These are phyloP conservation scores for Tinamus guttatus DNA, from an alignment of 2,113 vertebrate species.

Conservation along the genomic window DNA sequence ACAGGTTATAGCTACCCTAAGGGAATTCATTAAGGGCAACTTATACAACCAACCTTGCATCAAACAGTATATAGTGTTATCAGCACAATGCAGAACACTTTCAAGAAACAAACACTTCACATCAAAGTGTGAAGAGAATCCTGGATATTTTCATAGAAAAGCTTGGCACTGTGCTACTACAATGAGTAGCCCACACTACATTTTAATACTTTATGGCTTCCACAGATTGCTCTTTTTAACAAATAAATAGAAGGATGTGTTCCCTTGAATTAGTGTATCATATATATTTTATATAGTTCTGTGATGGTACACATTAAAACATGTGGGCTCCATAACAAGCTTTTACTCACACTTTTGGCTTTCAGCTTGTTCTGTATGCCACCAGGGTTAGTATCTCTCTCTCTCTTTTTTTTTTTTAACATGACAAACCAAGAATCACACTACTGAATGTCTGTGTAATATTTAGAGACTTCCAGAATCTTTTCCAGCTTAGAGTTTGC, in stretches of 20 bases:
- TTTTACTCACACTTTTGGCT: not conserved
- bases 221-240: too few relatives aligned
- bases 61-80: not conserved
- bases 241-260: not conserved
- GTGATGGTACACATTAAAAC: not conserved
- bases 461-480: not conserved
- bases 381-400: not conserved
- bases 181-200: not conserved
- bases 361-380: not conserved
- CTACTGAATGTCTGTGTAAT: not conserved
- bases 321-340: not conserved
- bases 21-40: not conserved
- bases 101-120: not conserved
- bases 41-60: not conserved
- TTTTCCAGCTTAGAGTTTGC: not conserved
- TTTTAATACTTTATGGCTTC: not conserved
- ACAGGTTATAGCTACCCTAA: not conserved
- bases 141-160: not conserved
- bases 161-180: not conserved
- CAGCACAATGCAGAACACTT: not conserved
- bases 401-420: not conserved
- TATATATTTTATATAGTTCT: not conserved
- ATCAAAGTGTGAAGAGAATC: not conserved
- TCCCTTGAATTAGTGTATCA: not conserved
- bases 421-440: not conserved